A percentile compares a stretch with the other conserved stretches of the same genome.
Conservation (phyloP, 2,113 vertebrate genomes). For the Paramisgurnus dabryanus region DNA sequence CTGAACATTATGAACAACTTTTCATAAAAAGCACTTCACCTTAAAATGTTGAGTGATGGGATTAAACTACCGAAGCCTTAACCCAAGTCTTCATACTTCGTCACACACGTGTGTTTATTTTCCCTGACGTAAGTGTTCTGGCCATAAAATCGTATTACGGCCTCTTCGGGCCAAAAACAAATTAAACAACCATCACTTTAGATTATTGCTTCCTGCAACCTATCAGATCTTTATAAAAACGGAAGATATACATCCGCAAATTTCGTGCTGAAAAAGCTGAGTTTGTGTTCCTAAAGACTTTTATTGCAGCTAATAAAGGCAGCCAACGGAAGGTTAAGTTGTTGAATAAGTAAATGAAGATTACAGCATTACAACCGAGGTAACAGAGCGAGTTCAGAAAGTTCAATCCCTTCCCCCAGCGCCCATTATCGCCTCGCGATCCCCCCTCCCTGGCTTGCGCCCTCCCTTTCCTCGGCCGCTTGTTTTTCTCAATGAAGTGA, state of each 20-base stretch:
- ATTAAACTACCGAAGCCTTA: neutral
- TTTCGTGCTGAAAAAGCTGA: neutral
- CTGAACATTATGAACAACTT: neutral
- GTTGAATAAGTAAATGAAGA: constrained; percentile 22
- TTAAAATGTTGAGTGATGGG: too few species aligned
- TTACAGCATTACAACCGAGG: constrained; percentile 20
- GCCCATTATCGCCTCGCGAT: neutral
- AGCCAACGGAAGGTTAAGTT: neutral
- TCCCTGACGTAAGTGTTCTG: constrained; percentile 40
- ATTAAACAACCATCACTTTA: constrained; percentile 44
- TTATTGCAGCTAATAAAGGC: constrained; percentile 18
- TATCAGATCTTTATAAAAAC: constrained; percentile 25
- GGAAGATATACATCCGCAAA: neutral
- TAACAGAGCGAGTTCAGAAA: constrained; percentile 44
- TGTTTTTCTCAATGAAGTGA: constrained; percentile 80
- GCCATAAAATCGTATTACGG: constrained; percentile 30
- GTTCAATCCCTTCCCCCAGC: constrained; percentile 30
- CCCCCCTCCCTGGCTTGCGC: neutral
- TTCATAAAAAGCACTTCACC: neutral
- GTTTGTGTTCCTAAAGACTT: neutral
- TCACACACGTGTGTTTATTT: constrained; percentile 17
- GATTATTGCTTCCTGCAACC: constrained; percentile 49
- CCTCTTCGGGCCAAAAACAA: constrained; percentile 14
- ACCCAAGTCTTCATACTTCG: neutral
- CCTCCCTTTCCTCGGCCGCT: constrained; percentile 48